These are phyloP conservation scores for Porites lobata DNA, from an alignment of 92 coral and sea anemone genomes.

Conservation along the genomic window DNA sequence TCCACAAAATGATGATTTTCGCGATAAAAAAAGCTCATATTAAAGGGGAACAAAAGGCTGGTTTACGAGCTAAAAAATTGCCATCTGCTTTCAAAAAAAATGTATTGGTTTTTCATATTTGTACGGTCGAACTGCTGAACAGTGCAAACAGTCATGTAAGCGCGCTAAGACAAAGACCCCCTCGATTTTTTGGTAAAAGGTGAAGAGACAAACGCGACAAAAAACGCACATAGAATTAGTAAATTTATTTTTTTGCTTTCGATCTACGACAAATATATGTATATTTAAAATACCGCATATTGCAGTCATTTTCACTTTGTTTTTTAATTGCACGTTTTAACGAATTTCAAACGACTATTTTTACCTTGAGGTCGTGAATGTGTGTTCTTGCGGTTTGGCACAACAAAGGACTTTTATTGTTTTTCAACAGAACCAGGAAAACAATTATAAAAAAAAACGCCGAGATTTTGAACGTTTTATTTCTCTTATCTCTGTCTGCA, in stretches of 20 bases:
- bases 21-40: background rate
- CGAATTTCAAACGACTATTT: background rate
- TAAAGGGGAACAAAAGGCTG: no score
- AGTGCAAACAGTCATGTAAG: no score
- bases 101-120: no score
- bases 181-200: no score
- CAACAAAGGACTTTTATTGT: background rate
- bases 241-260: no score
- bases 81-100: no score
- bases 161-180: no score
- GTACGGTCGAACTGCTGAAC: no score
- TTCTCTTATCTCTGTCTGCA: background rate
- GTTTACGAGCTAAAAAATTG: no score
- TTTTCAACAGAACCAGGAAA: background rate
- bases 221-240: no score
- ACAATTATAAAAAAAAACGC: background rate
- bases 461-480: background rate
- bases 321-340: background rate
- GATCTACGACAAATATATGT: background rate
- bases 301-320: background rate
- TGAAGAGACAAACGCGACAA: no score
- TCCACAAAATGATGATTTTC: background rate
- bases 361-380: background rate
- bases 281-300: background rate
- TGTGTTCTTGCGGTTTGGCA: constrained; percentile 1